Conservation (phyloP, 2,797 vertebrate genomes). For the Eospalax fontanierii region DNA sequence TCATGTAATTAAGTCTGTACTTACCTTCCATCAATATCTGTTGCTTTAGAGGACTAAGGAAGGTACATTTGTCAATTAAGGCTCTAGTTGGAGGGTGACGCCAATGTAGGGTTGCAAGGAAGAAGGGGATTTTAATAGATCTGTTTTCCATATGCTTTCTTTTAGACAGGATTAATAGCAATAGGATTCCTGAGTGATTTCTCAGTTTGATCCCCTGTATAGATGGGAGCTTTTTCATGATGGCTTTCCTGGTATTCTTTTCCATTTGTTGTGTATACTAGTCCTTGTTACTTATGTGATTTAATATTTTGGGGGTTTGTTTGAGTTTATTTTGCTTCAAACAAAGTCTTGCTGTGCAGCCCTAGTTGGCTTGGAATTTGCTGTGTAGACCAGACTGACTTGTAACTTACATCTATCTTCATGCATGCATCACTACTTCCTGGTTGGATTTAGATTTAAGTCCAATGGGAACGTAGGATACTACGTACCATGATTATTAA, state of each 20-base stretch:
- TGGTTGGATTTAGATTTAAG: conserved; percentile 30
- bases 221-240: conserved; percentile 51
- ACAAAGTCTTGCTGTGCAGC: background rate
- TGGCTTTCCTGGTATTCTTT: conserved; percentile 28
- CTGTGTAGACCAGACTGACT: background rate
- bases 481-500: conserved; percentile 22
- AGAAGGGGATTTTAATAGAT: background rate
- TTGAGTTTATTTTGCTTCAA: background rate
- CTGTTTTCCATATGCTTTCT: background rate
- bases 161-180: conserved; percentile 48
- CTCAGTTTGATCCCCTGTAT: background rate
- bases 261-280: background rate
- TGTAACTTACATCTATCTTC: background rate
- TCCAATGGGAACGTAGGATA: background rate
- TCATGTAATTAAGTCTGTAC: conserved; percentile 3
- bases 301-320: conserved; percentile 12
- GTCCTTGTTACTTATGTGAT: conserved; percentile 11
- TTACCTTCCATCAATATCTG: background rate
- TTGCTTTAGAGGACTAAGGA: background rate
- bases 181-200: background rate
- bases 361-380: background rate
- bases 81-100: background rate
- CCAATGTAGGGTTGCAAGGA: background rate
- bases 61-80: background rate
- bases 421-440: too few species aligned